Evolutionary conservation across 2,797 vertebrate genomes (phyloP).

Genomic region (Neostethus bicornis): DNA sequence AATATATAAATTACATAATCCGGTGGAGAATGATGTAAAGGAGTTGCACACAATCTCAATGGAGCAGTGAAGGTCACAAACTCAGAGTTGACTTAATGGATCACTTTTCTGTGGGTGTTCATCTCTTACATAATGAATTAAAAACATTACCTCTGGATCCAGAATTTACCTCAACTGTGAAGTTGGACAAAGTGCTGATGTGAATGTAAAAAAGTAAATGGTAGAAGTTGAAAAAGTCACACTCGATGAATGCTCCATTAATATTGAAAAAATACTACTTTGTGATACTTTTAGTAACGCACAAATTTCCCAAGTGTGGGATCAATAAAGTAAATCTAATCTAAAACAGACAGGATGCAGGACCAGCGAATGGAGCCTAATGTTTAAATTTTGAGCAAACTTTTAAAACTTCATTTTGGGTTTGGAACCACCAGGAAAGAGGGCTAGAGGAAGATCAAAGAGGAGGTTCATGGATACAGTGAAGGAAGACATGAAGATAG

Average conservation of each 20-base stretch:
- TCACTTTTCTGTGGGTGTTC: background rate
- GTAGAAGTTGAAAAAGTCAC: background rate
- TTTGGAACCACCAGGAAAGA: no score
- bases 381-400: no score
- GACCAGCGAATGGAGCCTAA: no score
- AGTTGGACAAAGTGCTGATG: slow-evolving; percentile 6
- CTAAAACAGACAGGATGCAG: no score
- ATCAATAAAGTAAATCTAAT: no score
- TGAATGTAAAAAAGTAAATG: slow-evolving; percentile 1
- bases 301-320: no score
- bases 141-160: background rate
- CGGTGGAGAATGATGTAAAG: slow-evolving; percentile 1
- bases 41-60: background rate
- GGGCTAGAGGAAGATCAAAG: no score
- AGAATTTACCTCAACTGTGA: background rate
- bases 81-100: slow-evolving; percentile 4
- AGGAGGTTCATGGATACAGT: no score
- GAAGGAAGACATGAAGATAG: no score
- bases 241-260: background rate
- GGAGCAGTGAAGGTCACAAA: slow-evolving; percentile 15
- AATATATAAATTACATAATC: slow-evolving; percentile 10
- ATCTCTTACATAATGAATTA: background rate
- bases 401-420: no score
- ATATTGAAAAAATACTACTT: background rate
- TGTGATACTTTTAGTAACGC: no score